Evolutionary conservation across 2,888 invertebrate genomes (phyloP), one percentile per base, ranked within the genome.

Genomic region (Hypena proboscidalis): DNA sequence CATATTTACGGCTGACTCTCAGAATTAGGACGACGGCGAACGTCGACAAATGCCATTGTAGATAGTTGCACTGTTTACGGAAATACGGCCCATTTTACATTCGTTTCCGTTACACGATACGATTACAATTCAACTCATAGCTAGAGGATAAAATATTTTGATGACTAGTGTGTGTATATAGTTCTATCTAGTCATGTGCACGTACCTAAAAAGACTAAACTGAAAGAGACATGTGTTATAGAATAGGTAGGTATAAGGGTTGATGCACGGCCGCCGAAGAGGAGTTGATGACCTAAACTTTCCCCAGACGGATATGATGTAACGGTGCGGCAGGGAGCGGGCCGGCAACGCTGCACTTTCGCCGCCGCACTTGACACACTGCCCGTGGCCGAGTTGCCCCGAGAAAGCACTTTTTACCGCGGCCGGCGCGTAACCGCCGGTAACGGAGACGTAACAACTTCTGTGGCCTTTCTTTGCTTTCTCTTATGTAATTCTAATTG

Each of bases 331-430:
- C n/a, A n/a, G 60, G 42, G 69, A 57, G 77, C 79, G 78, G 74
- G 74, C 66, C 78, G 80, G 82, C 86, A 84, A 82, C 87, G 82
- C 79, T 81, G 87, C 83, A 88, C 90, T 89, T 89, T 90, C 89
- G 78, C 83, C 83, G 83, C 65, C 82, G 90, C 88, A 85, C 91
- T 90, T 91, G 90, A 91, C 91, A 90, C 84, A 89, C 79, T 91
- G 91, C 82, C 91, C 90, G 77, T 91, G 91, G 90, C 91, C 90
- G 87, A 86, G 77, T 86, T 87, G 80, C 83, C 82, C 74, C 87
- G 85, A 83, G 88, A 89, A 89, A 90, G 87, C 85, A 86, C 88
- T 88, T 87, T 88, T 88, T 88, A 87, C 87, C 80, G 76, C 81
- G 77, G 65, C 76, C 81, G 77, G 67, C 79, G 80, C 83, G 85